phyloP scores from a whole-genome alignment of 2,113 vertebrate genomes.

The Rhea americana region DNA sequence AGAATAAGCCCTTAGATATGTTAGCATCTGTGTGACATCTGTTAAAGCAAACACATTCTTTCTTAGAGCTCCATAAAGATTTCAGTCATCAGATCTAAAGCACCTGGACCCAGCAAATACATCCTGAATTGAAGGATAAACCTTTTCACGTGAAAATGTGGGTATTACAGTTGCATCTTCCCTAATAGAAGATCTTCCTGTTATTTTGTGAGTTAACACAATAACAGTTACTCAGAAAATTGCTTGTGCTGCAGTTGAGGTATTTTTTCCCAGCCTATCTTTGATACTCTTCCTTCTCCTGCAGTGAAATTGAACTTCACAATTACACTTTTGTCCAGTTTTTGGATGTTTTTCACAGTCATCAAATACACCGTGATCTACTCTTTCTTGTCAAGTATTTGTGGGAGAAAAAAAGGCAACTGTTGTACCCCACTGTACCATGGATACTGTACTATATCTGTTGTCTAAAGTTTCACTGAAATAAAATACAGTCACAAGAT shows the following conservation, averaged over 20 bases:
- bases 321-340: not conserved
- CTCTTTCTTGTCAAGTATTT: not conserved
- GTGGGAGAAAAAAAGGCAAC: not conserved
- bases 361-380: not conserved
- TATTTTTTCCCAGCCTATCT: not conserved
- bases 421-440: accelerated
- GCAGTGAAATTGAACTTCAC: not conserved
- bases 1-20: not conserved
- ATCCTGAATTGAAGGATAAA: not conserved
- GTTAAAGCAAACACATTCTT: slow-evolving; percentile 6
- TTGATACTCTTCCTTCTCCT: not conserved
- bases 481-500: not conserved
- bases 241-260: not conserved
- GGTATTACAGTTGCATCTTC: not conserved
- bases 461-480: not conserved
- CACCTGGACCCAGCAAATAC: not conserved
- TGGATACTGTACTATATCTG: accelerated
- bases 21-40: slow-evolving; percentile 32
- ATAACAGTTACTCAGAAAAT: not conserved
- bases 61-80: not conserved
- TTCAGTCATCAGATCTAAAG: slow-evolving; percentile 21
- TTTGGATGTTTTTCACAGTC: not conserved
- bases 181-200: not conserved
- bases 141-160: not conserved
- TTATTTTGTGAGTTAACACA: not conserved